Percentiles rank a stretch among this genome's conserved stretches.
Evolutionary conservation across 1,140 invertebrate species (phyloP).

Genomic region (Listronotus bonariensis): DNA sequence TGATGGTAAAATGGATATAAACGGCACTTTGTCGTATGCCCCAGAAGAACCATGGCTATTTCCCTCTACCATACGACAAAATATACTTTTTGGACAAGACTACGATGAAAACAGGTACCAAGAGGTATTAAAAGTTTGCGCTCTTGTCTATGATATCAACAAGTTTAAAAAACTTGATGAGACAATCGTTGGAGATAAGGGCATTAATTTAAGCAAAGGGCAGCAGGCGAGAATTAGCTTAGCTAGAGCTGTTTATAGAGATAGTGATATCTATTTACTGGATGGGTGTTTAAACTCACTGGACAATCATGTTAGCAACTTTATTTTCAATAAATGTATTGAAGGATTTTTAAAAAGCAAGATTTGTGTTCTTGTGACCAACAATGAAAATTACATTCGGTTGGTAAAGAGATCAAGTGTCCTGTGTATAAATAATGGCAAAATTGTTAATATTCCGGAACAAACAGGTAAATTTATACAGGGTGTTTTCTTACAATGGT

Average conservation of each 20-base stretch:
- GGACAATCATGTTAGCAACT: conserved; percentile 70
- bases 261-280: conserved; percentile 78
- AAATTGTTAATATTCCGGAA: not conserved
- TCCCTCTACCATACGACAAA: conserved; percentile 59
- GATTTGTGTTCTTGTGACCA: conserved; percentile 80
- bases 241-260: conserved; percentile 80
- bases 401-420: conserved; percentile 36
- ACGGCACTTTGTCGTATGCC: conserved; percentile 65
- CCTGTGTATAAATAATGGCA: conserved; percentile 33
- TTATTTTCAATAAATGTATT: conserved; percentile 74
- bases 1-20: conserved; percentile 42
- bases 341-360: conserved; percentile 70
- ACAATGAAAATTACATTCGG: conserved; percentile 82
- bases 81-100: conserved; percentile 68
- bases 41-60: conserved; percentile 68
- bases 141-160: conserved; percentile 71
- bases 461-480: too few species aligned
- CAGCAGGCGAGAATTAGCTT: conserved; percentile 88
- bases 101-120: conserved; percentile 61
- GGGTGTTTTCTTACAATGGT: too few species aligned
- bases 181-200: conserved; percentile 81
- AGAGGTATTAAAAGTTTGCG: conserved; percentile 66
- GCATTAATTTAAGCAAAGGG: conserved; percentile 84
- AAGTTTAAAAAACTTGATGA: conserved; percentile 70
- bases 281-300: conserved; percentile 85